Evolutionary conservation across 2,888 invertebrate species (phyloP).

Genomic region (Campopleginae sp.): DNA sequence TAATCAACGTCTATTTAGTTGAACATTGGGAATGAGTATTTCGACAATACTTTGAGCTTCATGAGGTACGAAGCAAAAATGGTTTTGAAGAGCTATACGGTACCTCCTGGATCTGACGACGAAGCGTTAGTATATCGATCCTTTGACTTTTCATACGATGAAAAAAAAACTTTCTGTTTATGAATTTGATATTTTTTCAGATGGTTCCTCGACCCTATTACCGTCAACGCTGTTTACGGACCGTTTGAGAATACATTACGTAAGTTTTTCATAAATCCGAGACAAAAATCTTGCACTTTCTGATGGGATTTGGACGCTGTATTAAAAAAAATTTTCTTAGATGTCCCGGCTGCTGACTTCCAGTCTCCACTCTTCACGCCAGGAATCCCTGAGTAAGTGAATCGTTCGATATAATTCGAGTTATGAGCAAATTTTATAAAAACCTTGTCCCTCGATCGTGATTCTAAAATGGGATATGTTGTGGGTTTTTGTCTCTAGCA

Average conservation of each 20-base stretch:
- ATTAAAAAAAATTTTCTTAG: constrained; percentile 32
- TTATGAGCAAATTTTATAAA: background rate
- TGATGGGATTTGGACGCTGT: background rate
- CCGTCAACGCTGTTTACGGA: constrained; percentile 66
- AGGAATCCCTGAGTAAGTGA: constrained; percentile 75
- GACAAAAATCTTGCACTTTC: too few relatives aligned
- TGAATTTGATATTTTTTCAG: constrained; percentile 30
- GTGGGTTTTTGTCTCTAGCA: constrained; percentile 34
- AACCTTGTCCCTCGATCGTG: background rate
- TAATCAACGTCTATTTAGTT: constrained; percentile 44
- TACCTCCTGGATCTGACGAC: background rate
- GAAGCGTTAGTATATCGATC: constrained; percentile 27
- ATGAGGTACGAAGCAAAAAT: constrained; percentile 45
- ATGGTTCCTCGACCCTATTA: constrained; percentile 53
- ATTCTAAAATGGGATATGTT: background rate
- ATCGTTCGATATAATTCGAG: background rate
- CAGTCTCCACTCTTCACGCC: constrained; percentile 68
- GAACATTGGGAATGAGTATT: constrained; percentile 60
- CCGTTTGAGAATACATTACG: constrained; percentile 81
- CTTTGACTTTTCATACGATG: background rate
- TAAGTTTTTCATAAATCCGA: constrained; percentile 29
- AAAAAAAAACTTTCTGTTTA: too few relatives aligned
- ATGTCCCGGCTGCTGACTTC: constrained; percentile 67
- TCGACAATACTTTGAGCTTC: constrained; percentile 66
- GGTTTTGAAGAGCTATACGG: constrained; percentile 12